Evolutionary conservation across 2,113 vertebrate species (phyloP).

Genomic region (Donacobius atricapilla): DNA sequence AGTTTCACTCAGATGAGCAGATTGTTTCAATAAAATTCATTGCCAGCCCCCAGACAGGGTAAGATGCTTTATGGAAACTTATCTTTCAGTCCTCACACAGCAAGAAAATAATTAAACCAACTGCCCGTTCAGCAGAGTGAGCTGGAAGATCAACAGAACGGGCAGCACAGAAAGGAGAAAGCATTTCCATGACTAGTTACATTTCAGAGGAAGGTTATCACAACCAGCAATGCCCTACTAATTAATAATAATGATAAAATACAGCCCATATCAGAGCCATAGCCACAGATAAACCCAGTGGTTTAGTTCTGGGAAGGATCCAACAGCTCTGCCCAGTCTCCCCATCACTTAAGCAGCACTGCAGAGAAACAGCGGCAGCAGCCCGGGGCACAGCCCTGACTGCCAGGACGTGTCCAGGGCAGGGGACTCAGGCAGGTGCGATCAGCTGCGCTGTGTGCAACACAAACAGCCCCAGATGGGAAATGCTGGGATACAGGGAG

Average conservation of each 20-base stretch:
- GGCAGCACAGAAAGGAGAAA: background rate
- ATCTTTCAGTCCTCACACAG: background rate
- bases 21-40: background rate
- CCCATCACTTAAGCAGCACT: rapidly evolving
- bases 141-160: background rate
- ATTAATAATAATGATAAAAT: background rate
- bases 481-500: background rate
- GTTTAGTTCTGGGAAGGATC: background rate
- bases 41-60: background rate
- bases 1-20: background rate
- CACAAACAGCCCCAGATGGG: slow-evolving; percentile 27
- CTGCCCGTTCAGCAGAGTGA: background rate
- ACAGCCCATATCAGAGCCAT: background rate
- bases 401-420: background rate
- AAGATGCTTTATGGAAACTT: slow-evolving; percentile 16
- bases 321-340: background rate
- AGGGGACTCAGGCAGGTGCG: background rate
- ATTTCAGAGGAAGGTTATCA: background rate
- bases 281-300: background rate
- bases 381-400: background rate
- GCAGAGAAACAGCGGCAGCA: background rate
- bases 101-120: slow-evolving; percentile 20
- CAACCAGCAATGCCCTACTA: background rate
- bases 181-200: background rate
- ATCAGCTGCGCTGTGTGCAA: background rate